Base-by-base conservation (phyloP, 2,888 invertebrate genomes). In the Agrochola lychnidis region DNA sequence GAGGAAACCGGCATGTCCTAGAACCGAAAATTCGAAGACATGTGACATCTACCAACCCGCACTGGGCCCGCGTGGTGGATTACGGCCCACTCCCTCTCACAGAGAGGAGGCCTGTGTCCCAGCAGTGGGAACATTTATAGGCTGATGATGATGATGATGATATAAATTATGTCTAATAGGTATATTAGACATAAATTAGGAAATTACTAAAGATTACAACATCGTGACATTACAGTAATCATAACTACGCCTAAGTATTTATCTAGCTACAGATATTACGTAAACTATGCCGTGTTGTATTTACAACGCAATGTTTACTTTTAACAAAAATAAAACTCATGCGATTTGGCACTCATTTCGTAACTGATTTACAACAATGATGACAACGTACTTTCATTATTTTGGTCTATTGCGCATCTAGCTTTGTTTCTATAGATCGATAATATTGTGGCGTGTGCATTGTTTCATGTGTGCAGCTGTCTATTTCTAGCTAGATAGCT, bases 281-380 rank as follows among this genome's bases (percentile, higher is more conserved):
- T 80, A 82, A 88, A 89, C 64, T 83, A 79, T 81, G 72, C 56
- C 63, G 51, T 66, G 73, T 69, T 87, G 75, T 61, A 67, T 78
- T 64, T 73, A 78, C 48, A 45, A 36, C 36, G 16, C 74, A 48
- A 53, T 71, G 25, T 77, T 69, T 64, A 64, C 70, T 74, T 81
- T 77, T 63, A 63, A 63, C 77, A 42, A 79, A 81, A 88, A 83
- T 76, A 76, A 71, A 67, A 78, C 36, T 51, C 61, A 59, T 67
- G 72, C 53, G 61, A 53, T 82, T 90, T 90, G 90, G 90, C 90
- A 88, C 78, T 64, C 59, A 70, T 78, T 85, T 85, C 80, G 62
- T 79, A 67, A 61, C 67, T 53, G 12, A 73, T 76, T 72, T 57
- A 45, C 59, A 48, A 53, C 45, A 45, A 51, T 76, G 63, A 62